phyloP scores from a whole-genome alignment of 2,888 invertebrate genomes.

The Microctonus hyperodae region DNA sequence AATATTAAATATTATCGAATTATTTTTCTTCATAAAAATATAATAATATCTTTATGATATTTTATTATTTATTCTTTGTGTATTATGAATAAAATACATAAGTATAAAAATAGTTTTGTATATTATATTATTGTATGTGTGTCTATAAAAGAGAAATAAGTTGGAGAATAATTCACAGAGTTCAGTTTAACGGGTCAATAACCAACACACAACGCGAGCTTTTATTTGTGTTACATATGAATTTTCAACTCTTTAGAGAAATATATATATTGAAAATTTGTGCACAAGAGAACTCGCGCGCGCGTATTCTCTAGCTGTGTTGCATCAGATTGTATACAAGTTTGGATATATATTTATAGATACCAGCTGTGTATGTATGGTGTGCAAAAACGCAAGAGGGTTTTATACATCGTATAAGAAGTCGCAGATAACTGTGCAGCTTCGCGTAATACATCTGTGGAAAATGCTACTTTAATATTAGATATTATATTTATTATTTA shows the following conservation, averaged over 20 bases:
- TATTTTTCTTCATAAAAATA: not conserved
- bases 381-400: slow-evolving; percentile 37
- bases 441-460: slow-evolving; percentile 39
- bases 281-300: slow-evolving; percentile 18
- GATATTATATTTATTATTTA: slow-evolving; percentile 20
- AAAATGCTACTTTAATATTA: slow-evolving; percentile 33
- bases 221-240: not conserved
- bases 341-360: slow-evolving; percentile 51
- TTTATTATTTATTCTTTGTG: not conserved
- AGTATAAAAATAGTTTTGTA: too few relatives aligned
- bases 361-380: slow-evolving; percentile 51
- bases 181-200: not conserved
- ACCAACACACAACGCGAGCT: not conserved
- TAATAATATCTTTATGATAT: not conserved
- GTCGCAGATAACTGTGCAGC: slow-evolving; percentile 1
- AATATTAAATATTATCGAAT: too few relatives aligned
- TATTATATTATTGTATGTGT: too few relatives aligned
- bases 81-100: too few relatives aligned
- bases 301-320: slow-evolving; percentile 41
- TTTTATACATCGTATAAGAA: slow-evolving; percentile 5
- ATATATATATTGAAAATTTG: not conserved
- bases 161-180: not conserved
- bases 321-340: slow-evolving; percentile 56
- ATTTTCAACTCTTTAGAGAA: not conserved
- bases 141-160: too few relatives aligned